These are phyloP conservation scores for Ennomos fuscantarius DNA, from an alignment of 2,888 invertebrate species.

Conservation along the genomic window DNA sequence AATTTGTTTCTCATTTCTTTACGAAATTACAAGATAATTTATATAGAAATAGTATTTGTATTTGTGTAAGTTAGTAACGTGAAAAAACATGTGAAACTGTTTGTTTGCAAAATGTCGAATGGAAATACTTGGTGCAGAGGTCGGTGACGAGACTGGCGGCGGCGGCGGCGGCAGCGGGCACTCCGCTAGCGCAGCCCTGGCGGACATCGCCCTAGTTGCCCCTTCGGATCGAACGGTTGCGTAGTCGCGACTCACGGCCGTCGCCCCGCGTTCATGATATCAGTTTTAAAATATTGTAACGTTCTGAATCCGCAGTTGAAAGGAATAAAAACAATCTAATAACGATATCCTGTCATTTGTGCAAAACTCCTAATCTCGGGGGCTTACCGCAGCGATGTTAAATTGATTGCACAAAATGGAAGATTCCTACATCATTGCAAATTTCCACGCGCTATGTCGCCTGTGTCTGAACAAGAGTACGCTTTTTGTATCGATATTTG, in stretches of 20 bases:
- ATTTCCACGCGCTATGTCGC: conserved; percentile 87
- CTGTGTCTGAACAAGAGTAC: conserved; percentile 87
- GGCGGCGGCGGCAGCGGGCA: conserved; percentile 60
- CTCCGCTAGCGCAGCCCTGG: conserved; percentile 83
- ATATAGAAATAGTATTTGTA: background rate
- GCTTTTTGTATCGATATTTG: conserved; percentile 87
- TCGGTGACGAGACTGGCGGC: conserved; percentile 40
- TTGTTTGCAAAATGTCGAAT: conserved; percentile 18
- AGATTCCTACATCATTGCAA: conserved; percentile 83
- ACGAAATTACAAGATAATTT: background rate
- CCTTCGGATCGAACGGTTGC: conserved; percentile 82
- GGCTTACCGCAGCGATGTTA: conserved; percentile 35
- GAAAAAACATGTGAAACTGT: conserved; percentile 4
- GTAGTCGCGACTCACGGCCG: conserved; percentile 69
- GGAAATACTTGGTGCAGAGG: conserved; percentile 27
- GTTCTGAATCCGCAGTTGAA: conserved; percentile 53
- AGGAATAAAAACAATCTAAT: conserved; percentile 53
- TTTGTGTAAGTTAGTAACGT: conserved; percentile 1
- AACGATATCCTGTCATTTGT: conserved; percentile 49
- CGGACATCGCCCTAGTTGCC: conserved; percentile 81
- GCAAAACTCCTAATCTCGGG: conserved; percentile 35
- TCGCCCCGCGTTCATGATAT: conserved; percentile 54
- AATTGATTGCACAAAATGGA: conserved; percentile 70
- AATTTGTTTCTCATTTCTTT: conserved; percentile 42
- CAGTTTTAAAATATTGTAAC: conserved; percentile 44